Conservation (phyloP, 2,113 vertebrate species). For the Sprattus sprattus region DNA sequence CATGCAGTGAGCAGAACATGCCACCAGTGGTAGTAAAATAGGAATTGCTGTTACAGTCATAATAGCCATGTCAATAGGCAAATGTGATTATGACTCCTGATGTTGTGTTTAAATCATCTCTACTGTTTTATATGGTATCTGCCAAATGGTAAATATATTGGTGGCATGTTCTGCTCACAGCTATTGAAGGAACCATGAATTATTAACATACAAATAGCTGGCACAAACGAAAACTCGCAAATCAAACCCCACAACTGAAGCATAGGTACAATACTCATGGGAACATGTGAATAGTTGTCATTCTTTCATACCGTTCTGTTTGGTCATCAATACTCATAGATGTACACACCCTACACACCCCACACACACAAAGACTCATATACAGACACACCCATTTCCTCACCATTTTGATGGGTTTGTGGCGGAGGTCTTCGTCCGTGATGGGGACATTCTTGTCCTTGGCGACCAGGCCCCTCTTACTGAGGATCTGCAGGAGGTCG, state of each 20-base stretch:
- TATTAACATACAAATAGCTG: not conserved
- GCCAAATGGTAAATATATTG: not conserved
- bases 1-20: too few species aligned
- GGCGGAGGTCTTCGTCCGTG: conserved; percentile 77
- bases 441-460: conserved; percentile 71
- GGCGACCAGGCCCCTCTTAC: conserved; percentile 69
- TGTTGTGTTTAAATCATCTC: not conserved
- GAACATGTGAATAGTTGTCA: not conserved
- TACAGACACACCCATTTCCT: conserved; percentile 23
- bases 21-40: too few species aligned
- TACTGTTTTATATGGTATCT: not conserved
- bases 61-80: not conserved
- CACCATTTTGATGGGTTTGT: conserved; percentile 89
- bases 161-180: not conserved
- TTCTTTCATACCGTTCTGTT: not conserved
- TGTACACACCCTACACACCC: not conserved
- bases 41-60: too few species aligned
- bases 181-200: not conserved
- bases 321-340: not conserved
- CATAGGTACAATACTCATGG: not conserved
- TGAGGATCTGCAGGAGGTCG: conserved; percentile 75
- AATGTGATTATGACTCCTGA: not conserved
- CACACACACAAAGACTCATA: not conserved
- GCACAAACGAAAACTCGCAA: not conserved
- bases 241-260: not conserved